These are phyloP conservation scores for Machimus atricapillus DNA, from an alignment of 2,888 invertebrate species.

Conservation along the genomic window DNA sequence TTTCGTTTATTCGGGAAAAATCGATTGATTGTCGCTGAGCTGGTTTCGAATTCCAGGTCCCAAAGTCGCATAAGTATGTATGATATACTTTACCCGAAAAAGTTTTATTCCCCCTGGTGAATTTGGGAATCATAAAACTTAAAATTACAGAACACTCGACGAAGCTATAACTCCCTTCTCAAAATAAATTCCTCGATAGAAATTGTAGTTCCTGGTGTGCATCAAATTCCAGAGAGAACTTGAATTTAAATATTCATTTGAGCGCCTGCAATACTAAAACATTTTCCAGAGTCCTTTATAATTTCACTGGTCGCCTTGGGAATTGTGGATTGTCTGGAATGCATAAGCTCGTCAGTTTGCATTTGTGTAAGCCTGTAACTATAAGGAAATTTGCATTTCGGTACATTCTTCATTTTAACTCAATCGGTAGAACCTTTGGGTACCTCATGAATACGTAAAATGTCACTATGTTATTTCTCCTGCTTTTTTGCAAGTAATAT, in stretches of 20 bases:
- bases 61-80: background rate
- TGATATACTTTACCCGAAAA: background rate
- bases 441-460: constrained; percentile 34
- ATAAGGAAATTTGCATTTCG: constrained; percentile 37
- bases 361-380: constrained; percentile 36
- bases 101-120: background rate
- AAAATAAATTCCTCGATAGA: constrained; percentile 14
- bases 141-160: background rate
- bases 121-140: background rate
- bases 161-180: background rate
- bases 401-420: constrained; percentile 32
- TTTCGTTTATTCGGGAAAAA: background rate
- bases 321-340: constrained; percentile 38
- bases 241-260: constrained; percentile 37
- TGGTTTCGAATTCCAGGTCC: background rate
- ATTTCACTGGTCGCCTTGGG: constrained; percentile 33
- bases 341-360: constrained; percentile 38
- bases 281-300: constrained; percentile 29
- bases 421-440: constrained; percentile 14
- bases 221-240: constrained; percentile 20
- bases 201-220: constrained; percentile 14
- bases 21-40: background rate
- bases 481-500: constrained; percentile 11
- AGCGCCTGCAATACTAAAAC: constrained; percentile 24
- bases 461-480: background rate